Base-by-base conservation (phyloP, 2,888 invertebrate genomes). In the Nineta flava region DNA sequence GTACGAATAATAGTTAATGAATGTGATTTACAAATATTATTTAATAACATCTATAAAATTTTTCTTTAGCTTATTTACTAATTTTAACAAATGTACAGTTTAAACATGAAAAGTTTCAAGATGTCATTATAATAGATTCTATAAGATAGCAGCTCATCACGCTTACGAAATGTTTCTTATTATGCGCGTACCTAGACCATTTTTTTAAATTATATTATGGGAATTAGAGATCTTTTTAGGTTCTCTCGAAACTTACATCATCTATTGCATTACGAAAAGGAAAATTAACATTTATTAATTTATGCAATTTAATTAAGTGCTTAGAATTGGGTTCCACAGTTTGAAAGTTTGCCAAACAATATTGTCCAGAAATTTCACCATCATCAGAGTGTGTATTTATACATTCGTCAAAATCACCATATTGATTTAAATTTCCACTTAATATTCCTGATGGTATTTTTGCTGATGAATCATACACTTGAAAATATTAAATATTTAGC, bases 331-430 rank as follows among this genome's bases (percentile, higher is more conserved):
- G 75, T 61, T 55, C 61, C 55, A 73, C 69, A 9, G 80, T 64
- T 60, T 79, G 76, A 34, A 81, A 63, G 53, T 76, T 75, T 9
- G 78, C 74, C 54, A 82, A 64, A 56, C 83, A 83, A 58, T 83
- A 83, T 62, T 79, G 72, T 3, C 80, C 80, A 42, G 61, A 65
- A 46, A 76, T 66, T 13, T 62, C 62, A 6, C 62, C 58, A 41
- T 60, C 60, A 51, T 62, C 54, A 2, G 55, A 59, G 9, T 55
- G 50, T 2, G 62, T 58, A n/a, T 57, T 48, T 15, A 65, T 53
- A 50, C 68, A 68, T 53, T 63, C 56, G 51, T 68, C 68, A 50
- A 66, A 68, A 55, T 68, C 66, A 7, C 68, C 68, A 12, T 65
- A 57, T 56, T 68, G 68, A 50, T 68, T 65, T 1, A 68, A 54